These are phyloP conservation scores for Hecatera dysodea DNA, from an alignment of 2,888 invertebrate genomes.

Conservation along the genomic window DNA sequence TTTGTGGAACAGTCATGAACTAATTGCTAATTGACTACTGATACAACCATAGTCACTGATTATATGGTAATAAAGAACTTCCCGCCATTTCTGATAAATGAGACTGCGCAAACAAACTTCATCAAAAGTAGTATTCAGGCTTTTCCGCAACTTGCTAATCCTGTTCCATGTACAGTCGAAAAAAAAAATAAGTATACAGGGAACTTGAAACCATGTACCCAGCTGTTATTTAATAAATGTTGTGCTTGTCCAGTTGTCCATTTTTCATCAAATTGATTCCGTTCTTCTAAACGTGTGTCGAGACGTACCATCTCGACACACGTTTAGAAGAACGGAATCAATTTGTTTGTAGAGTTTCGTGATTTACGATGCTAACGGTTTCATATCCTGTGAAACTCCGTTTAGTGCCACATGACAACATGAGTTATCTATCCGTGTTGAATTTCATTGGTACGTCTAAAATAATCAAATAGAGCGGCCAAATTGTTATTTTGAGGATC, in stretches of 20 bases:
- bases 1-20: background rate
- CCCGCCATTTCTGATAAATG: constrained; percentile 44
- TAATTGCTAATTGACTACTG: constrained; percentile 8
- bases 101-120: constrained; percentile 54
- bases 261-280: background rate
- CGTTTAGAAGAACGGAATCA: no score
- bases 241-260: background rate
- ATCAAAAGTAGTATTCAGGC: constrained; percentile 59
- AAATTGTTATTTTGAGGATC: no score
- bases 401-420: background rate
- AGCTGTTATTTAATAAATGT: background rate
- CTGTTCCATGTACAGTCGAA: constrained; percentile 39
- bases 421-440: background rate
- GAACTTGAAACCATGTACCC: background rate
- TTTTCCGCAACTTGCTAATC: constrained; percentile 58
- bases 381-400: background rate
- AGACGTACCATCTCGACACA: background rate
- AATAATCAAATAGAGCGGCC: background rate
- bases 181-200: background rate
- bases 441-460: background rate
- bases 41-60: constrained; percentile 23
- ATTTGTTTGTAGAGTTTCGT: background rate
- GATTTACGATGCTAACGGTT: background rate
- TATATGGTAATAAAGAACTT: constrained; percentile 29
- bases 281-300: background rate